Conservation (phyloP, 2,797 vertebrate genomes). For the Scleropages formosus region DNA sequence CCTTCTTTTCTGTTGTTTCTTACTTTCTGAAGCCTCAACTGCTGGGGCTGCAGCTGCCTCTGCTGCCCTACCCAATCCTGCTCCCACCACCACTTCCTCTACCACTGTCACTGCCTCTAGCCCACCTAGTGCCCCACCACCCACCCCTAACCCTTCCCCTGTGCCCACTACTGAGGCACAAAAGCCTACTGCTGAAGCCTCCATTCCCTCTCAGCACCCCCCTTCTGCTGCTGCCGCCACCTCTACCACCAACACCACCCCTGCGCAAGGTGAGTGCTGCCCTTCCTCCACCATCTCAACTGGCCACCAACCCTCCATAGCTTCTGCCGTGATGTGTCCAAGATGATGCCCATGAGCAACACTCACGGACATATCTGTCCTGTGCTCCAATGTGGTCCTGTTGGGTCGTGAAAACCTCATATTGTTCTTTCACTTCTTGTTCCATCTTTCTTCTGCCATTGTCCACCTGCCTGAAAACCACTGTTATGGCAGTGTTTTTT, state of each 20-base stretch:
- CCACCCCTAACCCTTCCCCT: conserved; percentile 41
- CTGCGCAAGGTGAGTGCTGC: conserved; percentile 89
- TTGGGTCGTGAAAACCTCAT: not conserved
- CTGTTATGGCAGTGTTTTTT: conserved; percentile 23
- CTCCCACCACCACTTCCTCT: conserved; percentile 63
- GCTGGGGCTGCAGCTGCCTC: conserved; percentile 74
- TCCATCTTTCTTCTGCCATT: not conserved
- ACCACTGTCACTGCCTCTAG: conserved; percentile 58
- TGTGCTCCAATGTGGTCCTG: conserved; percentile 17
- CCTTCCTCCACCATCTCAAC: conserved; percentile 19
- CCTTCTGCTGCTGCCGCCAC: conserved; percentile 78
- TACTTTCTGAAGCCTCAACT: conserved; percentile 61
- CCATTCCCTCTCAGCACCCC: conserved; percentile 90
- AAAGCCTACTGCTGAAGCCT: conserved; percentile 82
- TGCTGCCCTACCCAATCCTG: conserved; percentile 72
- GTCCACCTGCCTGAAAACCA: conserved; percentile 22
- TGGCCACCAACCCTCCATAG: conserved; percentile 6
- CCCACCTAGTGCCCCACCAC: conserved; percentile 65
- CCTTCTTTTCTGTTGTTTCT: conserved; percentile 24
- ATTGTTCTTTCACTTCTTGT: not conserved
- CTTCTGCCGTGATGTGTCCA: not conserved
- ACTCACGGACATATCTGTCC: not conserved
- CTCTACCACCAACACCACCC: conserved; percentile 70
- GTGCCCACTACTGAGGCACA: conserved; percentile 74
- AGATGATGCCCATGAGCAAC: not conserved